Conservation (phyloP, 2,113 vertebrate genomes). For the Turnix velox region DNA sequence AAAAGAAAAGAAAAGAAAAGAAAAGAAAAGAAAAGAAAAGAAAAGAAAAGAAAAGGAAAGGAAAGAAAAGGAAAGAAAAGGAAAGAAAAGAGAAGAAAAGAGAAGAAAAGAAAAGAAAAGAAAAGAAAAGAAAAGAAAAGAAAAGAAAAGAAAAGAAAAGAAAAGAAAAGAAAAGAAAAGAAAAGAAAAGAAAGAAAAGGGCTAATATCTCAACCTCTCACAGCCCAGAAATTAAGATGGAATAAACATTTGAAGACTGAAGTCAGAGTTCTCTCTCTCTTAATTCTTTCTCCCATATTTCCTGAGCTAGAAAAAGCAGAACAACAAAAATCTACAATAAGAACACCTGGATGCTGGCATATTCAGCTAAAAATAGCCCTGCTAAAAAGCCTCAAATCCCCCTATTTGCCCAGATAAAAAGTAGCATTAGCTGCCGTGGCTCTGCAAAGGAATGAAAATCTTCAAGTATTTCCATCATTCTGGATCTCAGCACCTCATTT, state of each 20-base stretch:
- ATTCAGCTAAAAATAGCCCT: not conserved
- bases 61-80: fast-evolving
- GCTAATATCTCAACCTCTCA: not conserved
- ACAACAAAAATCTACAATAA: not conserved
- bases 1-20: too few species aligned
- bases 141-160: fast-evolving
- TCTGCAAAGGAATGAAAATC: not conserved
- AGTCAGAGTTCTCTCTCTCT: not conserved
- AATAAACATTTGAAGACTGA: not conserved
- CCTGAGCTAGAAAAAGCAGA: not conserved
- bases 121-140: fast-evolving
- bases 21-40: fast-evolving
- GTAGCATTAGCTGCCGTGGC: not conserved
- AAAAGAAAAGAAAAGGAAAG: fast-evolving
- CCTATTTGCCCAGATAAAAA: not conserved
- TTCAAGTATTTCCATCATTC: not conserved
- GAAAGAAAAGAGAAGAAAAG: fast-evolving
- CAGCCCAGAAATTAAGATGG: not conserved
- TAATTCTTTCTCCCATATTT: not conserved
- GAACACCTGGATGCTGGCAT: not conserved
- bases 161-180: fast-evolving
- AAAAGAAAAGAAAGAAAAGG: fast-evolving
- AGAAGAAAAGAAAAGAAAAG: fast-evolving
- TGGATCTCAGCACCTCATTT: not conserved
- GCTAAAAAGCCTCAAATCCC: not conserved